Evolutionary conservation across 2,888 invertebrate genomes (phyloP), one percentile per base, ranked within the genome.

Genomic region (Druceiella hillmani): DNA sequence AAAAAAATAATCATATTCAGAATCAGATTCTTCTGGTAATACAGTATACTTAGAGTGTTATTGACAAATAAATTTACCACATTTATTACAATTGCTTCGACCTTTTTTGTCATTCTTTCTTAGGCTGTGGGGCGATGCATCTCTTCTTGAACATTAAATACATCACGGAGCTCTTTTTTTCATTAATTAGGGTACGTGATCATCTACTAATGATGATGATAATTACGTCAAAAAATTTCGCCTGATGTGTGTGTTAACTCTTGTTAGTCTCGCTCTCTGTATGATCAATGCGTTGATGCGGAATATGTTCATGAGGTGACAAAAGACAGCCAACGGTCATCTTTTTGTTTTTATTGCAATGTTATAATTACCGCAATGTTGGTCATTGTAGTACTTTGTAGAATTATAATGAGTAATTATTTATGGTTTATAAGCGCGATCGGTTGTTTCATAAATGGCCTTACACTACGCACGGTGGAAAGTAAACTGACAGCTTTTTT

Each of bases 391-490:
- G 25, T 47, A 41, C 6, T 43, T 42, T n/a, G n/a, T n/a, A n/a
- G n/a, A n/a, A n/a, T n/a, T n/a, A n/a, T n/a, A n/a, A n/a, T n/a
- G n/a, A n/a, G 14, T 39, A 29, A 36, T 47, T 33, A 47, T 51
- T 47, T 49, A 47, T 41, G 51, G 41, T 40, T 52, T 51, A 32
- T 36, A 31, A 32, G 36, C 33, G 44, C 38, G 40, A 40, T 37
- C 36, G 36, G 38, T n/a, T n/a, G n/a, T n/a, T n/a, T n/a, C n/a
- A n/a, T 48, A 46, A 30, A 47, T 40, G 39, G 43, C 29, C 33
- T 32, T 38, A 41, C 48, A 46, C 48, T 40, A 36, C 49, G 50
- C 44, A 50, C 40, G 41, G 47, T 44, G 33, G 49, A 48, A 30
- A 48, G 33, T 35, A 52, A 43, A 37, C 45, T 40, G 33, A 51